Evolutionary conservation across 2,888 invertebrate genomes (phyloP), one percentile per base, ranked within the genome.

Genomic region (Anagyrus pseudococci): DNA sequence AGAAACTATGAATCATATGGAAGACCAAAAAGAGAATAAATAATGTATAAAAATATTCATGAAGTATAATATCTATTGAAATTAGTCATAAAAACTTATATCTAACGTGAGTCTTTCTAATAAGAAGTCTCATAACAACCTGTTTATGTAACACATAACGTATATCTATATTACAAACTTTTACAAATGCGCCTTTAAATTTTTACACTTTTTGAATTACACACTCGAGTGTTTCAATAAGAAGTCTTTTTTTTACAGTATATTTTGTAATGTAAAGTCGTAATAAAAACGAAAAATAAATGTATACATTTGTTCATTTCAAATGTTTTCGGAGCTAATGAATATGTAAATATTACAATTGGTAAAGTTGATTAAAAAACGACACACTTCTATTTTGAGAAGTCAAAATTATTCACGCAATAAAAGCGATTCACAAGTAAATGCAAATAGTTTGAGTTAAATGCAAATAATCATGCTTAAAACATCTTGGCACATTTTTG

Each of bases 401-500:
- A 58, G 53, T 22, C 15, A 20, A 46, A 48, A 53, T 26, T n/a
- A 19, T 52, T 56, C 48, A 53, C 26, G 46, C 15, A 40, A 50
- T 53, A 59, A 52, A 62, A 46, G 61, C 48, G 43, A 47, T 43
- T 59, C 55, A 29, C 19, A 47, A 47, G 23, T 64, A 64, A 64
- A 65, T 65, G 64, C 64, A 65, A 26, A 60, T 46, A 50, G 60
- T 19, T 48, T 22, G 20, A 29, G 33, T 64, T 59, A 66, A 68
- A 68, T 66, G 66, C 66, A 62, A 64, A 62, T 22, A 44, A 61
- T 60, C n/a, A 58, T 53, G 50, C 46, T 55, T 55, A 47, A 52
- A 56, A 41, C 53, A 62, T 15, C 46, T 67, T 68, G 65, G 67
- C 63, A 66, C 66, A 44, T 58, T 61, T 43, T 57, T 53, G n/a